phyloP scores from a whole-genome alignment of 1,140 invertebrate species.

The Drosophila ohnishii region DNA sequence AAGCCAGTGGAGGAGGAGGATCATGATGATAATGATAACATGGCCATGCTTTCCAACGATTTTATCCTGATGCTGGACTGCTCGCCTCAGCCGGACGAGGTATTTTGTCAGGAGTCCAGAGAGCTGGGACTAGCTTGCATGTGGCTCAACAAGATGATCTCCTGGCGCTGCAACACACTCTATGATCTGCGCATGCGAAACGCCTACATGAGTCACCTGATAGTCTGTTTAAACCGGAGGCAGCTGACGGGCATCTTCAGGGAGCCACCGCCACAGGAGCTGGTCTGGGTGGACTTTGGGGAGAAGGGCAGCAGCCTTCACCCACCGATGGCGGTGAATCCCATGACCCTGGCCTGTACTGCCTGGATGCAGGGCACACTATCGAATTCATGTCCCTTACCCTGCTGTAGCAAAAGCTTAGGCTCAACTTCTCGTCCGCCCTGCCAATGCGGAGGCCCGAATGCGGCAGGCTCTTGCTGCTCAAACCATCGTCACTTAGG shows the following conservation, averaged over 20 bases:
- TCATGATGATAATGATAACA: background rate
- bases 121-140: constrained; percentile 31
- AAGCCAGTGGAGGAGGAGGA: background rate
- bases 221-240: constrained; percentile 54
- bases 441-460: background rate
- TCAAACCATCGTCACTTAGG: background rate
- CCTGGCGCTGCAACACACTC: constrained; percentile 31
- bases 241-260: constrained; percentile 49
- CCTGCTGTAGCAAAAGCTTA: constrained; percentile 1
- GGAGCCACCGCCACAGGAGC: constrained; percentile 28
- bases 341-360: constrained; percentile 1
- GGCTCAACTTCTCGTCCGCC: background rate
- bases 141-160: constrained; percentile 60
- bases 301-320: background rate
- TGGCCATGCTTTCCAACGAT: constrained; percentile 28
- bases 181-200: constrained; percentile 58
- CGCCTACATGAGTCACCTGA: constrained; percentile 68
- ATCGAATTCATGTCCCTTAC: background rate
- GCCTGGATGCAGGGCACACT: background rate
- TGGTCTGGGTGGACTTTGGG: constrained; percentile 51
- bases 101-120: constrained; percentile 27
- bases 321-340: too few relatives aligned
- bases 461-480: background rate
- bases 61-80: constrained; percentile 45
- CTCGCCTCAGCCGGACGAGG: constrained; percentile 40